A percentile compares a stretch with the other conserved stretches of the same genome.
Evolutionary conservation across 2,888 invertebrate species (phyloP).

Genomic region (Lottia gigantea): DNA sequence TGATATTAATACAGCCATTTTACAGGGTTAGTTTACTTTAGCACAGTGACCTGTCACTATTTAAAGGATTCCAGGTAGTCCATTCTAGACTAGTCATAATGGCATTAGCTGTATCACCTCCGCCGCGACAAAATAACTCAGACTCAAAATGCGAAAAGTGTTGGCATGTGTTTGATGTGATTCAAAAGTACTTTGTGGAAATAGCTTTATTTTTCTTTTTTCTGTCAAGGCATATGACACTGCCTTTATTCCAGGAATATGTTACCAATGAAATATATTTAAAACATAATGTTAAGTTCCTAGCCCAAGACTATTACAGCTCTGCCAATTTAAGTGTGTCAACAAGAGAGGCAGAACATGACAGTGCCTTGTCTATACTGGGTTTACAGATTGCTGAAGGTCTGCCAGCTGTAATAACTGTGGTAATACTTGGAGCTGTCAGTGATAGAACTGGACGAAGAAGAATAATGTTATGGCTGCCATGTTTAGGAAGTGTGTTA

Average conservation of each 20-base stretch:
- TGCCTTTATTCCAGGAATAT: conserved; percentile 60
- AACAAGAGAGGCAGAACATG: conserved; percentile 51
- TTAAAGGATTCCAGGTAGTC: no score
- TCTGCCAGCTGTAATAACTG: conserved; percentile 60
- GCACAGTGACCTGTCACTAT: no score
- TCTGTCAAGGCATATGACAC: conserved; percentile 56
- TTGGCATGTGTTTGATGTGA: conserved; percentile 11
- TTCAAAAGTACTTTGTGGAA: conserved; percentile 55
- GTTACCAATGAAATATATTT: conserved; percentile 49
- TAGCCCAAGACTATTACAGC: conserved; percentile 20
- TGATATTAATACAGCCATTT: no score
- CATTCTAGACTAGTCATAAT: neutral
- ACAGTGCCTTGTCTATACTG: conserved; percentile 52
- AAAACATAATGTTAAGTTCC: conserved; percentile 31
- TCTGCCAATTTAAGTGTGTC: conserved; percentile 28
- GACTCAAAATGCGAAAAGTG: neutral
- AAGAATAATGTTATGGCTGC: conserved; percentile 64
- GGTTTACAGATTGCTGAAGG: conserved; percentile 65
- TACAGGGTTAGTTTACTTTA: no score
- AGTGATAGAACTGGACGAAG: conserved; percentile 63
- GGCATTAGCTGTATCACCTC: no score
- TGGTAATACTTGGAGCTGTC: conserved; percentile 63
- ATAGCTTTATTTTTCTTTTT: conserved; percentile 58
- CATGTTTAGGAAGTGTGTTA: conserved; percentile 58
- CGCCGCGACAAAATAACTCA: neutral